Base-by-base conservation (phyloP, 2,113 vertebrate species). In the Misgurnus mizolepis region DNA sequence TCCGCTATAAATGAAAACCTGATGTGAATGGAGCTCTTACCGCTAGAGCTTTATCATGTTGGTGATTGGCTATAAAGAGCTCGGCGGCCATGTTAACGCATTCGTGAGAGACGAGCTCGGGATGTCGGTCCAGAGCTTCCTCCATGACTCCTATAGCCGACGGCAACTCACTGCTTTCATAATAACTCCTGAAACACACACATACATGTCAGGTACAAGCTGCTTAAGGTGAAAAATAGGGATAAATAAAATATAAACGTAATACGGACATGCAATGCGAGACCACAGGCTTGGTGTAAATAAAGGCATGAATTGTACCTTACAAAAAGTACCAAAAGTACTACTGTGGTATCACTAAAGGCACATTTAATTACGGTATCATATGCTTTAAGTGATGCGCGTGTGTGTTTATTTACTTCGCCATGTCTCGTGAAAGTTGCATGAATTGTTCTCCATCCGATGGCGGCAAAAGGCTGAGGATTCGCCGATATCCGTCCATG, bases 371-470 rank as follows among this genome's bases (percentile, higher is more conserved):
- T 2, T 34, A 34, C 27, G 3, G 27, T 34, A 34, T 34, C 27
- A 34, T 34, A 34, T 34, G 1, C 1, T 27, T 78, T 34, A 14
- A n/a, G 22, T 22, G 22, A 22, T 22, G 27, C 9, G 6, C 10
- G 45, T 70, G 27, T 62, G 15, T 34, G 68, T 12, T 18, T 4
- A 22, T 17, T 89, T 86, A 99, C 98, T 98, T 99, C 82, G 97
- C 97, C 97, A 99, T 99, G 89, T 99, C 97, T 74, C 96, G 95
- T 11, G 97, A 95, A 77, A 99, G 87, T 83, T 98, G 96, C 96
- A 99, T 98, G 83, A 98, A 99, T 50, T 96, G 95, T 49, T 98
- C 95, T 4, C 96, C 97, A 2, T 98, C 96, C 15, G 94, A 92
- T 47, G 95, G 90, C 4, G 97, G 95, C 83, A 99, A 91, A 50